Conservation (phyloP, 2,888 invertebrate genomes). For the Ornithoptera alexandrae region DNA sequence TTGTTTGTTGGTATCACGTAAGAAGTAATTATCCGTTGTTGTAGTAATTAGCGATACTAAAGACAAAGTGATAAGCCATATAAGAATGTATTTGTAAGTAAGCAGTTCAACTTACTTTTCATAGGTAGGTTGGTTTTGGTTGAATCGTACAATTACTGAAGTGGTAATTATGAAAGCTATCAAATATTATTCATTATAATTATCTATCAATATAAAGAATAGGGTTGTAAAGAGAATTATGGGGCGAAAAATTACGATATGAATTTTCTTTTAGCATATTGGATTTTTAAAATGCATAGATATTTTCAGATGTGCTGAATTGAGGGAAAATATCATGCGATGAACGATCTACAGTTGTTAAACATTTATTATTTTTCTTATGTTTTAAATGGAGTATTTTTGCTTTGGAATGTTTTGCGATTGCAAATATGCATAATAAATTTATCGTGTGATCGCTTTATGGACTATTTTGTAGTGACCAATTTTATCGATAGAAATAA, state of each 20-base stretch:
- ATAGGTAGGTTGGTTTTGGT: conserved; percentile 13
- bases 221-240: too few relatives aligned
- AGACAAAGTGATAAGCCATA: conserved; percentile 20
- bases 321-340: conserved; percentile 3
- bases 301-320: not conserved
- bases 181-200: conserved; percentile 11
- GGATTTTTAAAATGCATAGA: not conserved
- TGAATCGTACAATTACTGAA: conserved; percentile 17
- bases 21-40: conserved; percentile 23
- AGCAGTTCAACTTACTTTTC: conserved; percentile 1
- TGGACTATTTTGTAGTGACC: conserved; percentile 79
- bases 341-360: conserved; percentile 15
- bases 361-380: conserved; percentile 8
- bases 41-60: conserved; percentile 28
- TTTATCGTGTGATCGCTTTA: conserved; percentile 72
- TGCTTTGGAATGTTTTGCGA: conserved; percentile 57
- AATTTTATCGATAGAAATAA: conserved; percentile 74
- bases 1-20: conserved; percentile 27
- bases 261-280: not conserved
- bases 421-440: conserved; percentile 66
- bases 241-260: too few relatives aligned
- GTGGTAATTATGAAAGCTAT: conserved; percentile 10
- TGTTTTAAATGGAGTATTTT: conserved; percentile 24
- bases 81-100: conserved; percentile 14
- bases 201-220: not conserved